Evolutionary conservation across 2,113 vertebrate species (phyloP), one percentile per base, ranked within the genome.

Genomic region (Sylvicapra grimmia): DNA sequence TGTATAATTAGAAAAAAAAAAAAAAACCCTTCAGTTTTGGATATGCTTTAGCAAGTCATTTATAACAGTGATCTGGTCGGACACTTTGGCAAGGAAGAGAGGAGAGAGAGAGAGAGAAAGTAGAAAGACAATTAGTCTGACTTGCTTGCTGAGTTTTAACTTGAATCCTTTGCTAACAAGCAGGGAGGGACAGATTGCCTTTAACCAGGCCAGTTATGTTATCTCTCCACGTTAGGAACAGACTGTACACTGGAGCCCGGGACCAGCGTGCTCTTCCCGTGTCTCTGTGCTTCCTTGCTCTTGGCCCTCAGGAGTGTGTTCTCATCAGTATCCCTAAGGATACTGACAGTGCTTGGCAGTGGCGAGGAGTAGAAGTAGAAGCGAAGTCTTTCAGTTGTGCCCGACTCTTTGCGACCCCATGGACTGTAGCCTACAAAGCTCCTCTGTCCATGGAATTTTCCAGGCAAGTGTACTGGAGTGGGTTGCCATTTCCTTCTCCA

Each of bases 11-110:
- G 44, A 47, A 47, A 7, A 47, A 47, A 23, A 53, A 47, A 51
- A 83, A 56, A 6, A 0, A 61, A 61, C 4, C 4, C 40, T 95
- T 95, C 82, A 80, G 63, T 97, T 98, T 87, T 93, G 51, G 86
- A 83, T 89, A 49, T 96, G 56, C 93, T 97, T 97, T 97, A 93
- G 27, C 92, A 8, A 92, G 12, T 63, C 31, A 92, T 92, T 98
- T 97, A 93, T n/a, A 93, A 65, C 65, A 93, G 79, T 96, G 72
- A 94, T n/a, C 86, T 94, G 33, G 18, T 92, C 75, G 93, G 75
- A 96, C 80, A 40, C 51, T 97, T 96, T 96, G 86, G 49, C 53
- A 80, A 91, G n/a, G 5, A 31, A 47, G 21, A 79, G n/a, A 58
- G 53, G 84, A 92, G 63, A 49, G 19, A 54, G 51, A 49, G n/a